A percentile compares a stretch with the other conserved stretches of the same genome.
Conservation (phyloP, 2,113 vertebrate genomes). For the Lagopus leucura region DNA sequence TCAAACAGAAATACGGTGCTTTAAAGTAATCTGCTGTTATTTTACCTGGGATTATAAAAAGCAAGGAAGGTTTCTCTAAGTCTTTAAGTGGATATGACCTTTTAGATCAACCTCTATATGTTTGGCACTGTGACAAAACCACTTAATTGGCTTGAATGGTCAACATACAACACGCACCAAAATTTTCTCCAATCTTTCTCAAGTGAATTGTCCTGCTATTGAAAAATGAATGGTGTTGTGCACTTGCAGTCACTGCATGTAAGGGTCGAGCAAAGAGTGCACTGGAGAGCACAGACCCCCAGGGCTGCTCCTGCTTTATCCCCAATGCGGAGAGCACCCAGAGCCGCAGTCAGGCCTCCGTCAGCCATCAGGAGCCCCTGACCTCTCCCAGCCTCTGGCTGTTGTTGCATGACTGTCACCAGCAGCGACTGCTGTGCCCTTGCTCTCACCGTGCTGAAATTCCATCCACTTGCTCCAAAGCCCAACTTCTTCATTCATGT, state of each 20-base stretch:
- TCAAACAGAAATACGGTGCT: neutral
- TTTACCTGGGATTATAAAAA: neutral
- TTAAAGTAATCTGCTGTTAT: neutral
- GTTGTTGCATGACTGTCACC: neutral
- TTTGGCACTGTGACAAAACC: neutral
- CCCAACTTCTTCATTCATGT: neutral
- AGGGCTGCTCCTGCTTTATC: neutral
- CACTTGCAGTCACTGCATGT: neutral
- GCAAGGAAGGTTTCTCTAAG: neutral
- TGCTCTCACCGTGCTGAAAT: neutral
- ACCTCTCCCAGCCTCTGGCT: fast-evolving
- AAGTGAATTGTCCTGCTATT: neutral
- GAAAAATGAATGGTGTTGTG: neutral
- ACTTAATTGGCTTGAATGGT: neutral
- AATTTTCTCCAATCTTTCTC: neutral
- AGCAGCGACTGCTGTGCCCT: neutral
- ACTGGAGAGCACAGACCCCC: fast-evolving
- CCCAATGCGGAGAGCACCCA: neutral
- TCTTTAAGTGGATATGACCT: neutral
- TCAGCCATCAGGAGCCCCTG: neutral
- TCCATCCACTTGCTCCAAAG: neutral
- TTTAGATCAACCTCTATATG: neutral
- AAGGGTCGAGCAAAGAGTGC: fast-evolving
- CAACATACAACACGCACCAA: neutral
- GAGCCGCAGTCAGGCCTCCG: neutral